Conservation (phyloP, 92 coral and sea anemone genomes). For the Parazoanthus swiftii region DNA sequence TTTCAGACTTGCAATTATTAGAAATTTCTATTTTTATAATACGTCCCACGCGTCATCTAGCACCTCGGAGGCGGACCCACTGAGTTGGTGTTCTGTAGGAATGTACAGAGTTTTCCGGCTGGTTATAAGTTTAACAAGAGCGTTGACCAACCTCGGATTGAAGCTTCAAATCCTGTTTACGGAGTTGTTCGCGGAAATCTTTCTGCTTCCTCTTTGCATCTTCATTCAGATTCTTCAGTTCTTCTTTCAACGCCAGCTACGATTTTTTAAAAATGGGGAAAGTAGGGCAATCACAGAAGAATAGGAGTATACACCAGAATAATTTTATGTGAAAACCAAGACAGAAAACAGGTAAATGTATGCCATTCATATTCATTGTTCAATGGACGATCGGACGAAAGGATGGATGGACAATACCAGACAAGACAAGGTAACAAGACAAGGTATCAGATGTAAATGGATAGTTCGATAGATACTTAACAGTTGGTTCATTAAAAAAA, state of each 20-base stretch:
- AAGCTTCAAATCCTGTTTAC: conserved; percentile 36
- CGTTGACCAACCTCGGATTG: conserved; percentile 21
- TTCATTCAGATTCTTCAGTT: not conserved
- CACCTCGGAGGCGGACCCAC: too few relatives aligned
- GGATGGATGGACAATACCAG: not conserved
- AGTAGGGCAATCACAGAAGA: not conserved
- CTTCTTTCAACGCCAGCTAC: conserved; percentile 36
- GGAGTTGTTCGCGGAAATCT: conserved; percentile 32
- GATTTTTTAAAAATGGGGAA: not conserved
- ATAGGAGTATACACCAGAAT: not conserved
- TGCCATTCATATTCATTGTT: too few relatives aligned
- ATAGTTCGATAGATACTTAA: not conserved
- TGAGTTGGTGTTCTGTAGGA: not conserved
- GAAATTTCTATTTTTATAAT: not conserved
- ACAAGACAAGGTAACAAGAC: too few relatives aligned
- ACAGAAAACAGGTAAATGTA: not conserved
- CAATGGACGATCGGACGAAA: not conserved
- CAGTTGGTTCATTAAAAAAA: too few relatives aligned
- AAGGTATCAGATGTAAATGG: not conserved
- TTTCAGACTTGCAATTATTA: not conserved
- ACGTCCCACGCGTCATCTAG: too few relatives aligned
- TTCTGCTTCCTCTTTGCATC: conserved; percentile 33
- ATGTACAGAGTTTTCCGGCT: not conserved
- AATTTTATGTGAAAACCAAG: not conserved
- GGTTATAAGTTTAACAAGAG: not conserved